A percentile compares a stretch with the other conserved stretches of the same genome.
phyloP scores from a whole-genome alignment of 2,797 vertebrate genomes.

The Eulemur albifrons region DNA sequence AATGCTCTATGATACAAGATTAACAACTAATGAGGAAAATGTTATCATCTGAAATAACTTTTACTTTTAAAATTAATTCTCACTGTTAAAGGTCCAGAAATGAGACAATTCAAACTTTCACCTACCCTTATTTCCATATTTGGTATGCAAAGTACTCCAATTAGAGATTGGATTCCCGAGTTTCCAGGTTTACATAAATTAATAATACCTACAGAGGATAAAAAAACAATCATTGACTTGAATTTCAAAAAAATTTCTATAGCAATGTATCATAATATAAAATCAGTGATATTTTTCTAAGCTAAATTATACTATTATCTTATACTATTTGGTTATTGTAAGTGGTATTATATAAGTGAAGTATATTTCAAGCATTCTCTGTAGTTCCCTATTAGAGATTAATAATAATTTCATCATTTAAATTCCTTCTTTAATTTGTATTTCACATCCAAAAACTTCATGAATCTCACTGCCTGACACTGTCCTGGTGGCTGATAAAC shows the following conservation, averaged over 20 bases:
- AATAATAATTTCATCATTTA: conserved; percentile 18
- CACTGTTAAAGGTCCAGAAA: conserved; percentile 3
- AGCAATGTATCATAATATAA: neutral
- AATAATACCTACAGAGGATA: conserved; percentile 92
- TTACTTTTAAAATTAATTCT: neutral
- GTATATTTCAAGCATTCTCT: neutral
- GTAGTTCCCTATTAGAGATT: neutral
- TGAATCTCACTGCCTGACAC: neutral
- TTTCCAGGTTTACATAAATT: conserved; percentile 97
- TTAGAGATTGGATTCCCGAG: conserved; percentile 98
- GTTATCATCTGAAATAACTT: neutral
- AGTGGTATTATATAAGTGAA: neutral
- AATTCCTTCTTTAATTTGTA: conserved; percentile 29
- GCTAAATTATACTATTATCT: neutral
- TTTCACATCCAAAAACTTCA: neutral
- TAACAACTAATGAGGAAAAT: neutral
- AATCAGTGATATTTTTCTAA: conserved; percentile 16
- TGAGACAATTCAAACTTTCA: conserved; percentile 69
- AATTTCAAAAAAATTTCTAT: conserved; percentile 21
- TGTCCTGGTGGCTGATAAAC: neutral
- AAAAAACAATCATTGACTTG: conserved; percentile 31
- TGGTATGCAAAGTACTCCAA: conserved; percentile 98
- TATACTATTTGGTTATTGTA: neutral
- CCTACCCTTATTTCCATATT: conserved; percentile 99
- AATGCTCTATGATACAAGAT: neutral